Base-by-base conservation (phyloP, 2,888 invertebrate genomes). In the Leptura quadrifasciata region DNA sequence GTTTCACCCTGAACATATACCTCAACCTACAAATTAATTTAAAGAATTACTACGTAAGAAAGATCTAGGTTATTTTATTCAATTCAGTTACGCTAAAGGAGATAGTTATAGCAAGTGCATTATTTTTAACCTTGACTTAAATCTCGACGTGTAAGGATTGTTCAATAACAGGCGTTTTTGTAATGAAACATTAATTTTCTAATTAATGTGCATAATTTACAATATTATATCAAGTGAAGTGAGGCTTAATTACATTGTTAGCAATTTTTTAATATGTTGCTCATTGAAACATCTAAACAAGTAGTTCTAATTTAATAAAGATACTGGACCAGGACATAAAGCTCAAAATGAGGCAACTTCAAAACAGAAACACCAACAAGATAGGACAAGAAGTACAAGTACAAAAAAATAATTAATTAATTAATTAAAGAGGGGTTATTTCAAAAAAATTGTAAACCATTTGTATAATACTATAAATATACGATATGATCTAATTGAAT, bases 41-140 rank as follows among this genome's bases (percentile, higher is more conserved):
- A 15, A 47, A 39, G 1, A 39, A 17, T 47, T n/a, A 2, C 47
- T n/a, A 47, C n/a, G 10, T 21, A 57, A 20, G 10, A 17, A 63
- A 63, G 12, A 63, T 35, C 35, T 63, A 63, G 63, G 31, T 35
- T 63, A 18, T 63, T 12, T n/a, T 39, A 39, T 20, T 20, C 47
- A 20, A 55, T 27, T 68, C 31, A 57, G n/a, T 57, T 55, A 31
- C 57, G 27, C n/a, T 52, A n/a, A 65, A 55, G 55, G 54, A 54
- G 54, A 68, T 31, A 68, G 68, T 68, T 55, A 68, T 31, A 55
- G 3, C 55, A 20, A 17, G 3, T 68, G 68, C 31, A 68, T 55
- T 57, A 68, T 55, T 55, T 55, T 68, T 57, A 68, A 68, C 68
- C 68, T 69, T 69, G 69, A 69, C 69, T 69, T 20, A 58, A 69